These are phyloP conservation scores for Yponomeuta sedellus DNA, from an alignment of 2,888 invertebrate genomes.

Conservation along the genomic window DNA sequence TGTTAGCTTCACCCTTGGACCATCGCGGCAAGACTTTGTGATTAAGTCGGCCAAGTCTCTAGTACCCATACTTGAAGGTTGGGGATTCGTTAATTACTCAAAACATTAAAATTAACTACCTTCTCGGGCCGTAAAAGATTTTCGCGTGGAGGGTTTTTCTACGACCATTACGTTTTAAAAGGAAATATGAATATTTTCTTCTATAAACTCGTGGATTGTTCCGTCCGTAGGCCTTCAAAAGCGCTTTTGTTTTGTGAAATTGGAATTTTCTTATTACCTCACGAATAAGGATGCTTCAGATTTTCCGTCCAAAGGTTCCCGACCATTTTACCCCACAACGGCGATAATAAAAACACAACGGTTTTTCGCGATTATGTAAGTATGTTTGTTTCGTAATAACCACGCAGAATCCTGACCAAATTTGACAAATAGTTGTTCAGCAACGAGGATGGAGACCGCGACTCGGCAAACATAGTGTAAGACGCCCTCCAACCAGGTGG, in stretches of 20 bases:
- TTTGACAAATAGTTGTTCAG: no score
- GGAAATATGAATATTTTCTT: conserved; percentile 13
- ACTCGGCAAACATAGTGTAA: no score
- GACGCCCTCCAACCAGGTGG: no score
- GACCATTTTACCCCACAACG: neutral
- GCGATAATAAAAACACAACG: no score
- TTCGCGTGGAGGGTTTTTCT: neutral
- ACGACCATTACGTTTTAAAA: neutral
- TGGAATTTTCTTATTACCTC: neutral
- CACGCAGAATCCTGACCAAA: no score
- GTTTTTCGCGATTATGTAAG: no score
- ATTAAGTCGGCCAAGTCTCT: conserved; percentile 49
- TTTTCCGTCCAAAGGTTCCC: neutral
- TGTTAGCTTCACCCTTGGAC: conserved; percentile 16
- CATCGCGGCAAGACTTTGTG: conserved; percentile 31
- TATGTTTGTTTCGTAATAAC: no score
- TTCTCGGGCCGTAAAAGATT: conserved; percentile 22
- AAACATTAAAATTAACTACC: conserved; percentile 69
- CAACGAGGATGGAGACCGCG: no score
- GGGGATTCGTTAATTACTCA: conserved; percentile 70
- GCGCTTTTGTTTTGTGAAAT: neutral
- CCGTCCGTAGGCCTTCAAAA: neutral
- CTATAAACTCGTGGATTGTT: neutral
- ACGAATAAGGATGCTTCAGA: neutral
- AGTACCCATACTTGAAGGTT: conserved; percentile 53